phyloP scores from a whole-genome alignment of 2,797 vertebrate genomes.

The Chlorospingus flavigularis region DNA sequence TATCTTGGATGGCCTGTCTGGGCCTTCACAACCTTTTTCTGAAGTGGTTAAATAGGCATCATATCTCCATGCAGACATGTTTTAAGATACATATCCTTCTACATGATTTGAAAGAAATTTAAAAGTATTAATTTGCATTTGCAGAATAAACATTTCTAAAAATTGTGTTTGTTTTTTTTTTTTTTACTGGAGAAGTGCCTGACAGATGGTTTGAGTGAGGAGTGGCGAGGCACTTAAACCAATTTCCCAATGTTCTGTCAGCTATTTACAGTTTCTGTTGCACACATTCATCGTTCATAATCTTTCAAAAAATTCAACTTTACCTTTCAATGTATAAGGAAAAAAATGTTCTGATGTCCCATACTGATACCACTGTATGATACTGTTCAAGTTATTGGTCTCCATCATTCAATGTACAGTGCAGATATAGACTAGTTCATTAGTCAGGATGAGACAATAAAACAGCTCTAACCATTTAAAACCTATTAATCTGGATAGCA shows the following conservation, averaged over 20 bases:
- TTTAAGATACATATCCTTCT: neutral
- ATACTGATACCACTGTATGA: neutral
- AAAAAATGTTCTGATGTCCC: neutral
- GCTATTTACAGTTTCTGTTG: constrained; percentile 69
- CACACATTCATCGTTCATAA: constrained; percentile 25
- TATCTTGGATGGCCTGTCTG: neutral
- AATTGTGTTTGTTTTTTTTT: constrained; percentile 17
- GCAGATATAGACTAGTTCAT: neutral
- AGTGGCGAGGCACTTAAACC: constrained; percentile 56
- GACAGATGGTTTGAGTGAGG: constrained; percentile 71
- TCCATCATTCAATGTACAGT: neutral
- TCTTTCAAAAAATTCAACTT: constrained; percentile 54
- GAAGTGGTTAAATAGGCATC: neutral
- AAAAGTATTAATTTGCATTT: constrained; percentile 51
- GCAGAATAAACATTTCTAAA: constrained; percentile 66
- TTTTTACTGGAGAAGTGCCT: constrained; percentile 48
- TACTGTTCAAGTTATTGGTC: neutral
- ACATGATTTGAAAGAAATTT: neutral
- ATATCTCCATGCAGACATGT: neutral
- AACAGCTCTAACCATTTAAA: neutral
- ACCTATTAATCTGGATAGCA: constrained; percentile 33
- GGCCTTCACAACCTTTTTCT: neutral
- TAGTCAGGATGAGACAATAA: neutral
- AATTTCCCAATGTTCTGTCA: constrained; percentile 68
- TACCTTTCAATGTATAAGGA: neutral